phyloP scores from a whole-genome alignment of 2,888 invertebrate species.

The Tiphia femorata region DNA sequence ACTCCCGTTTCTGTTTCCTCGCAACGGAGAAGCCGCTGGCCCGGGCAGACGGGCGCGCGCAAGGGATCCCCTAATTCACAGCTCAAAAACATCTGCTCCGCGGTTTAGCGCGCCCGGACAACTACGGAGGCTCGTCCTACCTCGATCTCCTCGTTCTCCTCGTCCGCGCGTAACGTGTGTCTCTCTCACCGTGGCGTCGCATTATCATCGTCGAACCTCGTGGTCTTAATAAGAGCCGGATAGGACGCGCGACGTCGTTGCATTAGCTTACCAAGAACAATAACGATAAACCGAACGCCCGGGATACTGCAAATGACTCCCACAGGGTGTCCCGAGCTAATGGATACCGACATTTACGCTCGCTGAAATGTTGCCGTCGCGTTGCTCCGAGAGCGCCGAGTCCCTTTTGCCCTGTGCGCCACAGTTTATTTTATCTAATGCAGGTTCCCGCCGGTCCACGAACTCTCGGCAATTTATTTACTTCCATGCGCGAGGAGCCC shows the following conservation, averaged over 20 bases:
- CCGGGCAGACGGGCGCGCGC: too few relatives aligned
- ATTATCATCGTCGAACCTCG: constrained; percentile 8
- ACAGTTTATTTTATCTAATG: constrained; percentile 20
- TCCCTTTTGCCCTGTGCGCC: constrained; percentile 22
- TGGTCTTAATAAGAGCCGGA: constrained; percentile 28
- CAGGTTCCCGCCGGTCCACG: constrained; percentile 34
- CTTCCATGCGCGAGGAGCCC: too few relatives aligned
- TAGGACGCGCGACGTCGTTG: constrained; percentile 1
- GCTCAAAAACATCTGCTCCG: constrained; percentile 28
- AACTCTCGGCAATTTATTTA: too few relatives aligned
- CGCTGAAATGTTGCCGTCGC: constrained; percentile 24
- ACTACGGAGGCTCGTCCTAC: too few relatives aligned
- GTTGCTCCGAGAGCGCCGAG: constrained; percentile 25
- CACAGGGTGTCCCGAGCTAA: constrained; percentile 28
- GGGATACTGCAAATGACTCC: constrained; percentile 28
- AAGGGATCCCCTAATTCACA: constrained; percentile 11
- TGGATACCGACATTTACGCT: constrained; percentile 33
- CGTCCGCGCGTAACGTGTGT: too few relatives aligned
- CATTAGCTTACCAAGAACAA: constrained; percentile 27
- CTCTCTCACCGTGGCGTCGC: too few relatives aligned
- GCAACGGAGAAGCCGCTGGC: not conserved
- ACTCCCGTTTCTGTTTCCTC: constrained; percentile 28
- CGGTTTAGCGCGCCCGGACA: not conserved
- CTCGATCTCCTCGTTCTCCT: too few relatives aligned
- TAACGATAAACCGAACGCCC: constrained; percentile 29